These are phyloP conservation scores for Melitaea athalia DNA, from an alignment of 2,888 invertebrate genomes.

Conservation along the genomic window DNA sequence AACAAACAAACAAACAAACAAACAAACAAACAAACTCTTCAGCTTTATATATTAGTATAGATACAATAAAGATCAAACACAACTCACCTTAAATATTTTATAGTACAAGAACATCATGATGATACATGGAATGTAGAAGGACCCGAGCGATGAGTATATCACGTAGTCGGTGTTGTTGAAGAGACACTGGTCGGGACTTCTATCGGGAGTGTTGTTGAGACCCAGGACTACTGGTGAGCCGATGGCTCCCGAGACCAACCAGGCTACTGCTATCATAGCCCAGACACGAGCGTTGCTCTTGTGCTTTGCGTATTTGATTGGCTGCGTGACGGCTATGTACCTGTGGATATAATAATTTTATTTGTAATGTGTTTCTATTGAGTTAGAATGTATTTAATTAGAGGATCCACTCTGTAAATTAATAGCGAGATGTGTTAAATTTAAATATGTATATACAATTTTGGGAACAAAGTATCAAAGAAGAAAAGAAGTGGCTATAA, in stretches of 20 bases:
- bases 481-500: too few species aligned
- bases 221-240: conserved; percentile 98
- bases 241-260: conserved; percentile 95
- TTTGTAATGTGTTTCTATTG: too few species aligned
- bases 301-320: conserved; percentile 99
- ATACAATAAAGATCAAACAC: not conserved
- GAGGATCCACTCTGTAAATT: too few species aligned
- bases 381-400: too few species aligned
- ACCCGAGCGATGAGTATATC: conserved; percentile 98
- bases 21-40: too few species aligned
- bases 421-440: too few species aligned
- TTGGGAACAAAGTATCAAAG: too few species aligned
- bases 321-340: conserved; percentile 99
- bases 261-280: conserved; percentile 96
- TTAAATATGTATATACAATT: too few species aligned
- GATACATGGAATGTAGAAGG: conserved; percentile 99
- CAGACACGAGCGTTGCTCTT: conserved; percentile 97
- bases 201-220: conserved; percentile 94
- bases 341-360: conserved; percentile 76
- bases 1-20: too few species aligned
- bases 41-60: too few species aligned
- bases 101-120: conserved; percentile 99
- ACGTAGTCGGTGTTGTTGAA: conserved; percentile 99
- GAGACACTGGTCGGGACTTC: conserved; percentile 92
- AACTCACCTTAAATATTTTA: conserved; percentile 96